Base-by-base conservation (phyloP, 2,888 invertebrate species). In the Drosophila seclusa region DNA sequence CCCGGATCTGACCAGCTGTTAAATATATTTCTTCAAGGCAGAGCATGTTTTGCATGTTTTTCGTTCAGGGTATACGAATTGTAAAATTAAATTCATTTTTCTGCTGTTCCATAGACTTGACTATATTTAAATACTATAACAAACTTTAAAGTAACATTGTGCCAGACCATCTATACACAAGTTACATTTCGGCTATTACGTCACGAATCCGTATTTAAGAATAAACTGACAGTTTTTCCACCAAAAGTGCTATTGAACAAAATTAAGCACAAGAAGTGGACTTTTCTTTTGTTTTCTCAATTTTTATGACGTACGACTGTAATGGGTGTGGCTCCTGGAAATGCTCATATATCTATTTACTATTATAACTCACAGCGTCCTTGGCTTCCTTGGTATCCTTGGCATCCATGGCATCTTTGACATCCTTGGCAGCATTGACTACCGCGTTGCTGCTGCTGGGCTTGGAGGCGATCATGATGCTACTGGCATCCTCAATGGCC, bases 321-420 rank as follows among this genome's bases (percentile, higher is more conserved):
- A 21, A 16, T 21, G 32, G 8, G 32, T 34, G n/a, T 11, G 16
- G 4, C 2, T 36, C 16, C 13, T 38, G 40, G 29, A 1, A 32
- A 34, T 53, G 53, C 53, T 53, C 3, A 53, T 18, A 10, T 53
- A 53, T 54, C 24, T 54, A 54, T 18, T n/a, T 40, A 21, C 2
- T 40, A 21, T 57, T 21, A 40, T 40, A 40, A 40, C 76, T 80
- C 63, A 86, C 90, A 36, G 86, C 88, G 29, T 75, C 80, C 53
- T 84, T 84, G 60, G 40, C 21, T 8, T 48, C 59, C 13, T 38
- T 55, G 45, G 27, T 36, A 2, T 75, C 73, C 40, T 83, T 82
- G 57, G 42, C 27, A 5, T 10, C 76, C 5, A 81, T 83, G 75
- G 65, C 66, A 2, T 38, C 49, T 7, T 34, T 48, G 49, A 13